These are phyloP conservation scores for Lateolabrax maculatus DNA, from an alignment of 2,797 vertebrate genomes.

Conservation along the genomic window DNA sequence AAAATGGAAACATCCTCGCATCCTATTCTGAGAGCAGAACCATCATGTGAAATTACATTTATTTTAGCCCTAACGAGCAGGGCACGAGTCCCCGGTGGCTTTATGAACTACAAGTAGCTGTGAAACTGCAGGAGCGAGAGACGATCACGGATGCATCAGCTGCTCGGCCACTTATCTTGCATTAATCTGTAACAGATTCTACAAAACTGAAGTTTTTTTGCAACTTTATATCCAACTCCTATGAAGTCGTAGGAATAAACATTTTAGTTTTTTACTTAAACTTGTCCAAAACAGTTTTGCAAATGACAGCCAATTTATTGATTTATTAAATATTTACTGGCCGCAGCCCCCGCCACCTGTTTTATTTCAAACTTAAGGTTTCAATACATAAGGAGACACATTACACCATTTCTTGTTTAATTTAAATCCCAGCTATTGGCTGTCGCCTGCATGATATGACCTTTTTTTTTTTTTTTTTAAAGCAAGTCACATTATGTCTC, in stretches of 20 bases:
- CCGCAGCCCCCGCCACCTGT: no score
- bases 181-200: neutral
- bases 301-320: neutral
- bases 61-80: slow-evolving; percentile 39
- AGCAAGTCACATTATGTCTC: neutral
- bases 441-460: no score
- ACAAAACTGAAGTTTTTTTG: neutral
- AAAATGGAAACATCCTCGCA: slow-evolving; percentile 30
- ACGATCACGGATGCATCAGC: neutral
- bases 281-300: no score
- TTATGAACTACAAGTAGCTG: slow-evolving; percentile 1
- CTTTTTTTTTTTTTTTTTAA: no score
- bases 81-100: slow-evolving; percentile 16
- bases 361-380: no score
- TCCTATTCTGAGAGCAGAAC: slow-evolving; percentile 9
- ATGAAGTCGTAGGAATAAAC: neutral
- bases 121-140: slow-evolving; percentile 24
- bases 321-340: no score
- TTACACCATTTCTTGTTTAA: no score
- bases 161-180: neutral
- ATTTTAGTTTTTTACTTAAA: neutral
- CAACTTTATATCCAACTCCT: no score
- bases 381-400: no score
- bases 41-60: slow-evolving; percentile 42
- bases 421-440: no score